Evolutionary conservation across 2,888 invertebrate species (phyloP).

Genomic region (Galeruca laticollis): DNA sequence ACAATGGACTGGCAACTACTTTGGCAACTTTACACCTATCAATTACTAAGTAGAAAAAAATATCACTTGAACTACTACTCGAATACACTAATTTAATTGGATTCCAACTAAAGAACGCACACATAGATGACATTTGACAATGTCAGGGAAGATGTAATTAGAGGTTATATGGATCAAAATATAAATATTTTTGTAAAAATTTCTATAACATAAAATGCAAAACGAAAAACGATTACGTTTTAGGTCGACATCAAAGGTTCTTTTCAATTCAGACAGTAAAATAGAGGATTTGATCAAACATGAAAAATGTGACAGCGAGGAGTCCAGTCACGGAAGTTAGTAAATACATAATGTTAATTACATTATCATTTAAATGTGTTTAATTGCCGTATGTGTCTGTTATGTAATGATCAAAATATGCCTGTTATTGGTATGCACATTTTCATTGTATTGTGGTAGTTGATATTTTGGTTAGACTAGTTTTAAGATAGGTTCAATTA

Average conservation of each 20-base stretch:
- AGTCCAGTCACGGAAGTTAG: conserved; percentile 21
- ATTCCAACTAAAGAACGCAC: too few species aligned
- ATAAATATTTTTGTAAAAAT: conserved; percentile 23
- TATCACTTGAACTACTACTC: too few species aligned
- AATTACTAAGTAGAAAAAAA: too few species aligned
- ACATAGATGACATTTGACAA: conserved; percentile 3
- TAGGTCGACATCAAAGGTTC: conserved; percentile 65
- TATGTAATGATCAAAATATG: conserved; percentile 1
- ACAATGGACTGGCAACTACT: too few species aligned
- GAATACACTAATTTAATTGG: too few species aligned
- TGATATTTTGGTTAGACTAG: too few species aligned
- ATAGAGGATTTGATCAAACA: conserved; percentile 62
- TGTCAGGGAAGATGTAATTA: conserved; percentile 4
- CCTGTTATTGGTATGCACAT: too few species aligned
- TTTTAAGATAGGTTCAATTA: too few species aligned
- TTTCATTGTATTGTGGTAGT: too few species aligned
- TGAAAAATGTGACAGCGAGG: conserved; percentile 52
- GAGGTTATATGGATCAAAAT: conserved; percentile 32
- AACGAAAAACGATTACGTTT: conserved; percentile 68
- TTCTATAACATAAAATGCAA: conserved; percentile 34
- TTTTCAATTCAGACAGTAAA: conserved; percentile 63
- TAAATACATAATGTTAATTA: conserved; percentile 46
- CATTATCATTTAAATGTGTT: not conserved
- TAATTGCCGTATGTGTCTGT: not conserved
- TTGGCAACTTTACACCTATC: too few species aligned